phyloP scores from a whole-genome alignment of 1,140 invertebrate species.

The Oreohelix idahoensis region DNA sequence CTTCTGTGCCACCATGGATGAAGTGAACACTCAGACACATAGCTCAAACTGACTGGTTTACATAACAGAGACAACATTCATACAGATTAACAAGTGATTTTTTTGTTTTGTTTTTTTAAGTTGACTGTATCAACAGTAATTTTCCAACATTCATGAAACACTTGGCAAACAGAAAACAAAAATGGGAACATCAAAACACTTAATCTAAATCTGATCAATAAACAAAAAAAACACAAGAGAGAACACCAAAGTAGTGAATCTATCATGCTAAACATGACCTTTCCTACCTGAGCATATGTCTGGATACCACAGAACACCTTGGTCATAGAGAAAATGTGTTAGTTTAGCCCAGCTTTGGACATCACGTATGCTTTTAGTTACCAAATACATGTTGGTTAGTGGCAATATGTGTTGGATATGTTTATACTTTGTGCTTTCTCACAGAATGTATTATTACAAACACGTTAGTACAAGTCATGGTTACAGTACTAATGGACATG shows the following conservation, averaged over 20 bases:
- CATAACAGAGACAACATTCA: too few species aligned
- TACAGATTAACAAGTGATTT: too few species aligned
- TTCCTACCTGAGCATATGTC: conserved; percentile 21
- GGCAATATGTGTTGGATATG: too few species aligned
- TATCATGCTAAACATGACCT: not conserved
- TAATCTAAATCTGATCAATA: not conserved
- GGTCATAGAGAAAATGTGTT: conserved; percentile 16
- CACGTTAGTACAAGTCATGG: too few species aligned
- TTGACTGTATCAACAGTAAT: too few species aligned
- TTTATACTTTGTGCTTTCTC: too few species aligned
- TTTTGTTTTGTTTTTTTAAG: too few species aligned
- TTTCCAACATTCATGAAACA: not conserved
- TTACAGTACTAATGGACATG: not conserved
- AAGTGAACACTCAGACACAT: too few species aligned
- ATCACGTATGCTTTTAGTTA: not conserved
- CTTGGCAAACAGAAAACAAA: not conserved
- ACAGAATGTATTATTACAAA: too few species aligned
- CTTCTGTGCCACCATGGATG: too few species aligned
- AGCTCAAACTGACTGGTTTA: too few species aligned
- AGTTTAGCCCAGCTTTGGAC: not conserved
- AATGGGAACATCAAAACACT: not conserved
- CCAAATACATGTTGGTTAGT: not conserved
- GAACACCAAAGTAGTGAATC: not conserved
- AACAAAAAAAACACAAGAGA: not conserved
- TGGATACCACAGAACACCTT: conserved; percentile 25